Percentiles rank a stretch among this genome's conserved stretches.
phyloP scores from a whole-genome alignment of 2,797 vertebrate genomes.

The Cryptoprocta ferox region DNA sequence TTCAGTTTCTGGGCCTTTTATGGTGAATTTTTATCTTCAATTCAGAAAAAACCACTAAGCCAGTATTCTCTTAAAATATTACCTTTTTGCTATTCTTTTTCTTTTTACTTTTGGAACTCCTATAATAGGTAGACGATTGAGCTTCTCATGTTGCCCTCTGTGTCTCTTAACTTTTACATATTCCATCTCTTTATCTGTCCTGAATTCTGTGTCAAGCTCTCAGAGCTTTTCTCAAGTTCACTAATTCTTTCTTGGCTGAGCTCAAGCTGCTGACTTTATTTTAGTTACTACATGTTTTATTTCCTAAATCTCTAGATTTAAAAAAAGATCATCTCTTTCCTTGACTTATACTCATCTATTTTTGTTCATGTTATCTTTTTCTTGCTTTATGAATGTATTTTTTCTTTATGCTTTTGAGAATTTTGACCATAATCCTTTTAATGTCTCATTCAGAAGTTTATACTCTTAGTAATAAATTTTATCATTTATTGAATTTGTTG shows the following conservation, averaged over 20 bases:
- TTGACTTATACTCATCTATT: neutral
- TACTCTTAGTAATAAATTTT: neutral
- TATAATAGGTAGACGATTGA: neutral
- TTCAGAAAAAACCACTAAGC: constrained; percentile 1
- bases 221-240: neutral
- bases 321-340: neutral
- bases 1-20: neutral
- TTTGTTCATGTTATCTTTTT: neutral
- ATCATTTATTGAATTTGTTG: neutral
- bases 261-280: neutral
- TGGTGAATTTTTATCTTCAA: neutral
- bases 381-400: neutral
- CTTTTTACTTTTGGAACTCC: neutral
- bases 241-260: neutral
- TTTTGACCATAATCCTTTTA: neutral
- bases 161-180: neutral
- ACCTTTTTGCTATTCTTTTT: neutral
- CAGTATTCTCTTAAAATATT: neutral
- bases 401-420: neutral
- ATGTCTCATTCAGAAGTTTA: neutral
- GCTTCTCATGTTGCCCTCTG: neutral
- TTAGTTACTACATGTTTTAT: neutral
- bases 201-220: neutral
- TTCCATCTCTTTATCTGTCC: neutral
- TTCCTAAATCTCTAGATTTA: neutral